Evolutionary conservation across 2,888 invertebrate species (phyloP), one percentile per base, ranked within the genome.

Genomic region (Protonemura montana): DNA sequence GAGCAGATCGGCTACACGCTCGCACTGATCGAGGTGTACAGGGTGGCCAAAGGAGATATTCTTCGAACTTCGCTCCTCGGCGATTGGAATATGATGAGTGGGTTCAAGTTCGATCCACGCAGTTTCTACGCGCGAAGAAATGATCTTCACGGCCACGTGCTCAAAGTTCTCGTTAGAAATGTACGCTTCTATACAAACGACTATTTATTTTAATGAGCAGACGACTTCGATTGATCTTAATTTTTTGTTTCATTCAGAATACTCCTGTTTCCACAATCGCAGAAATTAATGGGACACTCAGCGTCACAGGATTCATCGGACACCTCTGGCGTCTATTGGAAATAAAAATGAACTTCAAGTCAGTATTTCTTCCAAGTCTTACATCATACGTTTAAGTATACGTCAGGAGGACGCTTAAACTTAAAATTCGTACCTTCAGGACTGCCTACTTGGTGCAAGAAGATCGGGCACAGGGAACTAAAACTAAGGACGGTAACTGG

Each of bases 21-120:
- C 2, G 26, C 42, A 6, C 26, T 90, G 0, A 86, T 77, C 0
- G 90, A 90, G 42, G 90, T 90, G 90, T 90, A 90, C 87, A 86
- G 89, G 6, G 6, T 89, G 0, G 82, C 86, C 1, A 87, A 88
- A 0, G 89, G 80, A 76, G 27, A 0, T 2, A 16, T 76, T 0
- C 89, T 89, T n/a, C 87, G 88, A 81, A 87, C 86, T 0, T 86
- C 85, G 0, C 76, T 88, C 25, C 85, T 89, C 35, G 90, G 89
- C 0, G 86, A 77, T 0, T 90, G 90, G 90, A 86, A 78, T 6
- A 6, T 80, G 0, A 35, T 85, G 10, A 78, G 59, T n/a, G 88
- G 81, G 5, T 29, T 87, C 26, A 7, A 41, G 5, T 41, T 29
- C 16, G 26, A 41, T 0, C 87, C 86, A 0, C 29, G 80, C 0